phyloP scores from a whole-genome alignment of 1,140 invertebrate species.

The Ooceraea biroi region DNA sequence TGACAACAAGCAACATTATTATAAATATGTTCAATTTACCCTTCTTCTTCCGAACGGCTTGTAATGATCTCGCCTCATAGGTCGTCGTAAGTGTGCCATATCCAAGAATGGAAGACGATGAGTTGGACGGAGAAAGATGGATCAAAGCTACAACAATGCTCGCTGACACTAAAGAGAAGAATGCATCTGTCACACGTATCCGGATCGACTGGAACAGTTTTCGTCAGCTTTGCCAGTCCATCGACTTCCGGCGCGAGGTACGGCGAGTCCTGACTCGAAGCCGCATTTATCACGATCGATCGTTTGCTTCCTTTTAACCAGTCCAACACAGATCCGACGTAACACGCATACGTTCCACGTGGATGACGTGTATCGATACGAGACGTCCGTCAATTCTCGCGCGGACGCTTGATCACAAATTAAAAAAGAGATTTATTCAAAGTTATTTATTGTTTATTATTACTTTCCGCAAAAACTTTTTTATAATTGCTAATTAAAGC shows the following conservation, averaged over 20 bases:
- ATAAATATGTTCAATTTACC: constrained; percentile 76
- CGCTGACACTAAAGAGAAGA: constrained; percentile 22
- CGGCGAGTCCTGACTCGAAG: constrained; percentile 73
- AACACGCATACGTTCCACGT: neutral
- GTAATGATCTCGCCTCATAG: constrained; percentile 82
- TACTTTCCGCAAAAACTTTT: neutral
- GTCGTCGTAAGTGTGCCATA: constrained; percentile 83
- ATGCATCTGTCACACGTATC: constrained; percentile 20
- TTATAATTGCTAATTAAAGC: neutral
- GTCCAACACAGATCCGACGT: constrained; percentile 15
- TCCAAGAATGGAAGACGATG: constrained; percentile 8
- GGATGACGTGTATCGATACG: constrained; percentile 25
- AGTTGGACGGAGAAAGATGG: constrained; percentile 10
- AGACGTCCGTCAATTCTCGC: neutral
- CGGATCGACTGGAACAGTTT: constrained; percentile 67
- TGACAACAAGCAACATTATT: neutral
- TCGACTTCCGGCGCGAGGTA: constrained; percentile 71
- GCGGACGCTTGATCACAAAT: neutral
- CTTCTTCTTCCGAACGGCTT: constrained; percentile 85
- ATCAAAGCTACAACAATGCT: constrained; percentile 12
- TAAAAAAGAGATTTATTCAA: neutral
- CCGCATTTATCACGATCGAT: constrained; percentile 75
- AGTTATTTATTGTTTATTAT: no score
- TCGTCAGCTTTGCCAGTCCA: constrained; percentile 81
- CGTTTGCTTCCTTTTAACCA: constrained; percentile 48